Evolutionary conservation across 2,797 vertebrate species (phyloP).

Genomic region (Poeciliopsis gracilis): DNA sequence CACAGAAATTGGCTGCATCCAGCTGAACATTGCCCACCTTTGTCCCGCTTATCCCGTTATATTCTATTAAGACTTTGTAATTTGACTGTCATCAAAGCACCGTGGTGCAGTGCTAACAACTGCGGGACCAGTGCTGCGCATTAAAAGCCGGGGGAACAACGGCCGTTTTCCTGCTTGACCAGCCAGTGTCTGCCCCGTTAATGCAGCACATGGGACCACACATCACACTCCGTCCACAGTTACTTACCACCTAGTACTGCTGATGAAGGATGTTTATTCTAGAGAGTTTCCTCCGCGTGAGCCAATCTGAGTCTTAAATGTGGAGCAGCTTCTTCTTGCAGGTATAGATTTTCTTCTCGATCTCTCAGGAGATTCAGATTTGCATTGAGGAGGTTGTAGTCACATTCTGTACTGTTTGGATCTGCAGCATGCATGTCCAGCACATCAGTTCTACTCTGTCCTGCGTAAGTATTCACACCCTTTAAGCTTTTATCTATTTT

Average conservation of each 20-base stretch:
- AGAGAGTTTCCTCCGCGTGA: conserved; percentile 52
- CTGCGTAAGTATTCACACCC: neutral
- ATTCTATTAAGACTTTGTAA: conserved; percentile 85
- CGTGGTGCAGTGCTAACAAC: conserved; percentile 75
- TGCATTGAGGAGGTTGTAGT: conserved; percentile 27
- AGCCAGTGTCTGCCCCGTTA: conserved; percentile 72
- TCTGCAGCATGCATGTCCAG: conserved; percentile 38
- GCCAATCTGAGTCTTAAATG: conserved; percentile 44
- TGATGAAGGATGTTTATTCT: conserved; percentile 54
- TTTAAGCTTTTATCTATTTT: neutral
- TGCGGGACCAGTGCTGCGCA: conserved; percentile 80
- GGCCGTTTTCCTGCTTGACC: conserved; percentile 70
- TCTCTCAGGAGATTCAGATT: conserved; percentile 45
- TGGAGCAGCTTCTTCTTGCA: conserved; percentile 33
- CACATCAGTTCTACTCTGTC: neutral
- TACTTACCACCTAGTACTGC: conserved; percentile 49
- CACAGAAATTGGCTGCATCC: conserved; percentile 81
- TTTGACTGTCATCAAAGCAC: conserved; percentile 81
- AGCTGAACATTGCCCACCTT: conserved; percentile 85
- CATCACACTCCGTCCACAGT: conserved; percentile 70
- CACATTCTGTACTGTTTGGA: neutral
- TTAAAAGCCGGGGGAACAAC: conserved; percentile 75
- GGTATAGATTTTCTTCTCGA: conserved; percentile 66
- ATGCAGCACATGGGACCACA: conserved; percentile 76
- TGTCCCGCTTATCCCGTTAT: conserved; percentile 77